Conservation (phyloP, 2,888 invertebrate species). For the Carpatolechia fugitivella region DNA sequence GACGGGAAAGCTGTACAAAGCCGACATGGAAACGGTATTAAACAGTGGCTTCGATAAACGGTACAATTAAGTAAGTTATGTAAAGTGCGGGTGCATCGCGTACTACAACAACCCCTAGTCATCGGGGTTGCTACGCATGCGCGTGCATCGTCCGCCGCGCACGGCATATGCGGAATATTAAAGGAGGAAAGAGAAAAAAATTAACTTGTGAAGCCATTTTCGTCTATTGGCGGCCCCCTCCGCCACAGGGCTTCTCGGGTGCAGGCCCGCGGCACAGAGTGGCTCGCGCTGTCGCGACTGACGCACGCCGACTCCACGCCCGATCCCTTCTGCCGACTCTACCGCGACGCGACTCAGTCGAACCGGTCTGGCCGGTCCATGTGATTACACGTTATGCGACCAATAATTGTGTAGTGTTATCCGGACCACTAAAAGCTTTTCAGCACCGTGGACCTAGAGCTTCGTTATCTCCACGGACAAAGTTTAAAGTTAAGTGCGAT, state of each 20-base stretch:
- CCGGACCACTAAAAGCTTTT: constrained; percentile 41
- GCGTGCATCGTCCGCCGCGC: constrained; percentile 69
- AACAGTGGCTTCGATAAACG: constrained; percentile 74
- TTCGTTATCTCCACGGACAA: constrained; percentile 23
- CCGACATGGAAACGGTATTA: constrained; percentile 74
- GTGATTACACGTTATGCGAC: constrained; percentile 56
- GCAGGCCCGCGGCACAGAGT: constrained; percentile 47
- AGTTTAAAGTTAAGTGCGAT: constrained; percentile 32
- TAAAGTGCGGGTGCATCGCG: constrained; percentile 77
- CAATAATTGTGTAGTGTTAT: constrained; percentile 63
- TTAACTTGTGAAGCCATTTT: constrained; percentile 80
- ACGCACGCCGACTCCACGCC: constrained; percentile 43
- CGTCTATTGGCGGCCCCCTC: constrained; percentile 75
- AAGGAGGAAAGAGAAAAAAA: constrained; percentile 80
- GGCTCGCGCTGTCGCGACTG: constrained; percentile 57
- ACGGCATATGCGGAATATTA: constrained; percentile 79
- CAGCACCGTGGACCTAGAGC: constrained; percentile 36
- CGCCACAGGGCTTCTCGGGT: constrained; percentile 61
- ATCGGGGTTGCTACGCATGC: constrained; percentile 67
- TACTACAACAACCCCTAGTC: constrained; percentile 72
- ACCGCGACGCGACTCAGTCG: constrained; percentile 24
- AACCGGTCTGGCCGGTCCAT: constrained; percentile 53
- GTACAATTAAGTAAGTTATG: constrained; percentile 77
- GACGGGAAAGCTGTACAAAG: constrained; percentile 64
- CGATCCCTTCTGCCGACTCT: constrained; percentile 20